Evolutionary conservation across 2,113 vertebrate species (phyloP), one percentile per base, ranked within the genome.

Genomic region (Myrmecophaga tridactyla): DNA sequence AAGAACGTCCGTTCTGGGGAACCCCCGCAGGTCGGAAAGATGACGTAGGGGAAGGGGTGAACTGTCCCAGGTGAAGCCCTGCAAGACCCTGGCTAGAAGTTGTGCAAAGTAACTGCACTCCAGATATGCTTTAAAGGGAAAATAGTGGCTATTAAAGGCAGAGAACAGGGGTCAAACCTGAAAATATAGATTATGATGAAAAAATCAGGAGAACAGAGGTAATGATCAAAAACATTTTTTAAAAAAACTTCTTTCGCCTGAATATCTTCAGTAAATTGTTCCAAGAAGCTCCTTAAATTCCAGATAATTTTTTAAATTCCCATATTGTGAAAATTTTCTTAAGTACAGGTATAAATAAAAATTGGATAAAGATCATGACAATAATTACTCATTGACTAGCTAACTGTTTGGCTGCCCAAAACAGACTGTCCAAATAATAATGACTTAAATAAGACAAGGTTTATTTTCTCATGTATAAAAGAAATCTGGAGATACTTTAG

Each of bases 271-370:
- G 53, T 69, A 56, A 46, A 36, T 85, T 29, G 3, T 93, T 92
- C 27, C 53, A 87, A 73, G 93, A 86, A 41, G 17, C 1, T 25
- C n/a, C 7, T 31, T 81, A 53, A 86, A 81, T 91, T 90, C 70
- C 81, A 90, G 70, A 3, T 69, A 95, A 95, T 58, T 43, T 75
- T 9, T 25, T 17, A 65, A 67, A 65, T 36, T 94, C 43, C 46
- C 80, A 65, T 46, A 80, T 0, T 29, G 21, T 81, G 46, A 80
- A 36, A 21, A 53, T 63, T 67, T 43, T n/a, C 36, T 1, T 2
- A 43, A 86, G 4, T 29, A 67, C 58, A 89, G 43, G 21, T 82
- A 18, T 89, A 93, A 96, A 94, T 89, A 93, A 92, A 92, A 89
- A 51, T 67, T 27, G 34, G 12, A 60, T 67, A 90, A 62, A 34